A percentile compares a stretch with the other conserved stretches of the same genome.
Conservation (phyloP, 2,888 invertebrate genomes). For the Eurois occulta region DNA sequence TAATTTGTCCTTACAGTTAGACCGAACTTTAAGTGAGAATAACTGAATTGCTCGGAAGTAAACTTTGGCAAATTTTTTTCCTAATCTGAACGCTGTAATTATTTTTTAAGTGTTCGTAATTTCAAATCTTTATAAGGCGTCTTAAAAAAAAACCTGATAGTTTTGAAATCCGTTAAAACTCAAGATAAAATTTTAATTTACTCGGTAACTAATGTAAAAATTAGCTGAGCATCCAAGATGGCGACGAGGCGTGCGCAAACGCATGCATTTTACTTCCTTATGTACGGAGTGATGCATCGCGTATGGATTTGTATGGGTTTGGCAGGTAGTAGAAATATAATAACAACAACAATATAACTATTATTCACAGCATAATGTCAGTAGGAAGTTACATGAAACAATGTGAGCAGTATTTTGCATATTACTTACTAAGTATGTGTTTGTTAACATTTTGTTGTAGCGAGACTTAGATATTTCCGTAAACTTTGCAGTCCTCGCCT, state of each 20-base stretch:
- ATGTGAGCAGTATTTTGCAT: not conserved
- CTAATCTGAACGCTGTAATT: not conserved
- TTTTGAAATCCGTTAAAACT: not conserved
- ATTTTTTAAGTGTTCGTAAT: not conserved
- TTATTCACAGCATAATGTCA: not conserved
- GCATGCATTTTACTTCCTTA: slow-evolving; percentile 40
- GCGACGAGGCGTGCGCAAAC: slow-evolving; percentile 40
- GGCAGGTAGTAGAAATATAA: slow-evolving; percentile 29
- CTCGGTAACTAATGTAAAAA: slow-evolving; percentile 23
- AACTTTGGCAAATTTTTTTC: not conserved
- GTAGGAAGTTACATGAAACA: slow-evolving; percentile 29
- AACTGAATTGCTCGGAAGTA: not conserved
- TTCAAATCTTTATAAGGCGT: not conserved
- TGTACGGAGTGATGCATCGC: slow-evolving; percentile 47
- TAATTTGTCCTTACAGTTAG: not conserved
- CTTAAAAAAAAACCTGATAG: not conserved
- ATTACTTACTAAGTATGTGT: not conserved
- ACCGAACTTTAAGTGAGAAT: not conserved
- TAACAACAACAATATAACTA: slow-evolving; percentile 7
- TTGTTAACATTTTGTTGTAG: not conserved
- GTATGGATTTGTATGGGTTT: slow-evolving; percentile 18
- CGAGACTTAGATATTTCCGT: not conserved
- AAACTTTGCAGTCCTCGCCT: not conserved
- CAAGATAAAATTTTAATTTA: slow-evolving; percentile 8
- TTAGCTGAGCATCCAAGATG: slow-evolving; percentile 40